A percentile compares a stretch with the other conserved stretches of the same genome.
Conservation (phyloP, 1,140 invertebrate species). For the Luehdorfia chinensis region DNA sequence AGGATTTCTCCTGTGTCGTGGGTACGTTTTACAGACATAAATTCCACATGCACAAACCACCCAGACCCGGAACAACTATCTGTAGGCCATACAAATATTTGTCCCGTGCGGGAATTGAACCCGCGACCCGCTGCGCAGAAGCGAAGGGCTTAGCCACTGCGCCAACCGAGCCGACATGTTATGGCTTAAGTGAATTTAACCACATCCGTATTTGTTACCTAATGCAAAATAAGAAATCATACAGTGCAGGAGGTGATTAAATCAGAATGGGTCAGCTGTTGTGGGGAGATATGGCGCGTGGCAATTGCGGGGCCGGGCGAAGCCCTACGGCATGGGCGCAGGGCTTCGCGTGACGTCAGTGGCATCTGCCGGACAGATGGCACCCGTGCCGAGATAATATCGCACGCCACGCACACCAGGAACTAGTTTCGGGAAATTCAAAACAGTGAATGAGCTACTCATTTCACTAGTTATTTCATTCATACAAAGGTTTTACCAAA, state of each 20-base stretch:
- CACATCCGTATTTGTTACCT: conserved; percentile 16
- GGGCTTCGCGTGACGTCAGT: conserved; percentile 72
- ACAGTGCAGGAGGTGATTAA: conserved; percentile 43
- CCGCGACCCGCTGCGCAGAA: too few relatives aligned
- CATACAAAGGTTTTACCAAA: too few relatives aligned
- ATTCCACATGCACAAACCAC: too few relatives aligned
- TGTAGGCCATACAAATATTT: too few relatives aligned
- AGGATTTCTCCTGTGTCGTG: too few relatives aligned
- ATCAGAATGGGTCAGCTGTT: conserved; percentile 68
- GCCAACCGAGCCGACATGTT: too few relatives aligned
- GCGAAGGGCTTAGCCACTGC: too few relatives aligned
- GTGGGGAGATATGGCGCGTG: conserved; percentile 53
- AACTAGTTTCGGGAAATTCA: conserved; percentile 38
- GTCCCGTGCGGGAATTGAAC: too few relatives aligned
- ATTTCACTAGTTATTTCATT: too few relatives aligned
- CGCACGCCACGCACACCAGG: conserved; percentile 45
- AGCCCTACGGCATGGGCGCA: conserved; percentile 41
- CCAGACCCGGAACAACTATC: too few relatives aligned
- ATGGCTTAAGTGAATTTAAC: conserved; percentile 15
- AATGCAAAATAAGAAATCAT: conserved; percentile 40
- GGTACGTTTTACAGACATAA: too few relatives aligned
- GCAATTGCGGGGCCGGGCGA: conserved; percentile 29
- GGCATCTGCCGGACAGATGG: conserved; percentile 72
- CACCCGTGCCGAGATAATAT: conserved; percentile 59
- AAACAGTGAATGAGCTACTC: conserved; percentile 40